Evolutionary conservation across 2,888 invertebrate genomes (phyloP).

Genomic region (Argynnis bischoffii): DNA sequence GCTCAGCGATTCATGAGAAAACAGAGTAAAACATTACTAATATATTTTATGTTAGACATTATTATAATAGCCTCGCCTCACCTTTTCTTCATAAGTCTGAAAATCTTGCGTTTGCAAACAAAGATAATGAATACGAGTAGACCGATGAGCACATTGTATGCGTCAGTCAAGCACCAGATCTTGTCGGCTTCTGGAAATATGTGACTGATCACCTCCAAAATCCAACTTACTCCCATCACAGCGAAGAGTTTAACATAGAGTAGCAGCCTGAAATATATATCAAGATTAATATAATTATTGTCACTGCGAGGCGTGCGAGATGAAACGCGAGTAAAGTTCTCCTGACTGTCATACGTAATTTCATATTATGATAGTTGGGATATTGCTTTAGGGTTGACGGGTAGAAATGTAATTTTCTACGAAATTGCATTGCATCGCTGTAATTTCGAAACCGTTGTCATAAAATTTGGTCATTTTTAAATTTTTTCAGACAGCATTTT

Average conservation of each 20-base stretch:
- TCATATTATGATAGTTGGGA: too few species aligned
- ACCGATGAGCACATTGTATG: constrained; percentile 86
- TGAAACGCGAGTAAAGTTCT: too few species aligned
- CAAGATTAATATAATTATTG: background rate
- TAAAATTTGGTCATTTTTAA: too few species aligned
- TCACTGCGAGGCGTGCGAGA: background rate
- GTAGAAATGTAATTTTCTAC: too few species aligned
- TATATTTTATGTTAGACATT: background rate
- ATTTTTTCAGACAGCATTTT: too few species aligned
- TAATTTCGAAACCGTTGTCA: too few species aligned
- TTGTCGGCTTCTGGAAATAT: constrained; percentile 69
- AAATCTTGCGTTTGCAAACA: constrained; percentile 87
- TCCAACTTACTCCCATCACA: constrained; percentile 90
- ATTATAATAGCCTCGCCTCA: constrained; percentile 51
- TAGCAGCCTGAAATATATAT: constrained; percentile 80
- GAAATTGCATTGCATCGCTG: too few species aligned
- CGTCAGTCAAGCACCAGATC: constrained; percentile 84
- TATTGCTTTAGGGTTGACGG: too few species aligned
- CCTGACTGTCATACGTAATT: too few species aligned
- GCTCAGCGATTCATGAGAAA: background rate
- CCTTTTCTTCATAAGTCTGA: constrained; percentile 83
- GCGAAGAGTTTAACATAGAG: constrained; percentile 87
- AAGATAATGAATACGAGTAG: constrained; percentile 88
- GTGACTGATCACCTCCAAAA: constrained; percentile 87
- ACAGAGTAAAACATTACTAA: background rate